Conservation (phyloP, 2,888 invertebrate species). For the Heliconius cydno region DNA sequence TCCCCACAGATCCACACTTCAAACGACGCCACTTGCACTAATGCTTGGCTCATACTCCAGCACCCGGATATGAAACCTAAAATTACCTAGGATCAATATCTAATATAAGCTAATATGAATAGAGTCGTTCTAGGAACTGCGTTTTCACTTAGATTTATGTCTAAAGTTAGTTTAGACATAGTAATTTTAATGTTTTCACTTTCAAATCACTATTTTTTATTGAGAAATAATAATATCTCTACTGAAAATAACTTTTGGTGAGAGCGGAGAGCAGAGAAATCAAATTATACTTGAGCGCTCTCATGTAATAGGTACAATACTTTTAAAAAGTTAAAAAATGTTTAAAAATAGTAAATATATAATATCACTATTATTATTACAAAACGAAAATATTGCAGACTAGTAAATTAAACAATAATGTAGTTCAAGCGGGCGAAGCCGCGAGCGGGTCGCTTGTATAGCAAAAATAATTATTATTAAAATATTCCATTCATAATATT, state of each 20-base stretch:
- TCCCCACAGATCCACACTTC: slow-evolving; percentile 9
- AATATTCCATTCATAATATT: slow-evolving; percentile 6
- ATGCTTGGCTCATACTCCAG: slow-evolving; percentile 31
- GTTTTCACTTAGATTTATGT: slow-evolving; percentile 29
- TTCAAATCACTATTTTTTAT: not conserved
- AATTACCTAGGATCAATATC: slow-evolving; percentile 43
- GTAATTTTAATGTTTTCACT: not conserved
- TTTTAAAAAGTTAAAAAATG: too few species aligned
- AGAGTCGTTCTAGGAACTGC: slow-evolving; percentile 34
- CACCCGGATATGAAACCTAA: slow-evolving; percentile 42
- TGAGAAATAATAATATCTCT: too few species aligned
- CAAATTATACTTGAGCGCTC: too few species aligned
- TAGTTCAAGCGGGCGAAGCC: too few species aligned
- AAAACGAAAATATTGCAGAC: too few species aligned
- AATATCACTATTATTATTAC: too few species aligned
- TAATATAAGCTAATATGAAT: slow-evolving; percentile 30
- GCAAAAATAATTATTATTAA: not conserved
- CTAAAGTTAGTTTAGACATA: not conserved
- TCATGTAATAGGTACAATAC: too few species aligned
- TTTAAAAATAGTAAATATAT: too few species aligned
- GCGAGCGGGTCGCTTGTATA: too few species aligned
- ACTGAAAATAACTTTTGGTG: not conserved
- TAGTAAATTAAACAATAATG: too few species aligned
- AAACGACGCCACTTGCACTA: slow-evolving; percentile 15
- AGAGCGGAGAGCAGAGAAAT: too few species aligned